Evolutionary conservation across 1,140 invertebrate genomes (phyloP).

Genomic region (Tetramorium simillimum): DNA sequence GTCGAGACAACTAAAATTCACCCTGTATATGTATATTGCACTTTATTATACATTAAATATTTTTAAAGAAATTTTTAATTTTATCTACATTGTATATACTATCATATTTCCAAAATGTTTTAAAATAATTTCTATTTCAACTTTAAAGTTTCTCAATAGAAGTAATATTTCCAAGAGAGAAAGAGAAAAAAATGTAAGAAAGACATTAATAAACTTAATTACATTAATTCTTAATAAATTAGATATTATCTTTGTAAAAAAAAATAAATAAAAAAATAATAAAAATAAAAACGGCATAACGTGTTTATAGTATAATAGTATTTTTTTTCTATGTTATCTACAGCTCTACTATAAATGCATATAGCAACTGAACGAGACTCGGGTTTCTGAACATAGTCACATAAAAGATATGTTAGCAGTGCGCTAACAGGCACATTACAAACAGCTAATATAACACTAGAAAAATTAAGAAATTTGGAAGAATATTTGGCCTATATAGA

Average conservation of each 20-base stretch:
- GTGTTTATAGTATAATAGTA: not conserved
- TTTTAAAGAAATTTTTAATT: not conserved
- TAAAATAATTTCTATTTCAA: not conserved
- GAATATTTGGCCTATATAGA: constrained; percentile 34
- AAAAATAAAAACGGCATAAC: constrained; percentile 4
- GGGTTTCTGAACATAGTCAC: constrained; percentile 38
- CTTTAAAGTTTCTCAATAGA: not conserved
- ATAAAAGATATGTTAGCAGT: constrained; percentile 26
- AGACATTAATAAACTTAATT: not conserved
- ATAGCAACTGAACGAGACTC: not conserved
- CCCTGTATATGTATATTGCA: not conserved
- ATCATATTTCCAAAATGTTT: constrained; percentile 1
- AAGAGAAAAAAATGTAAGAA: not conserved
- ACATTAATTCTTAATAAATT: no score
- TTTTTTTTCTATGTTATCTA: constrained; percentile 8
- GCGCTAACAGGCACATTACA: constrained; percentile 20
- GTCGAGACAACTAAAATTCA: no score
- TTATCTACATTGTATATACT: not conserved
- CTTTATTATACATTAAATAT: not conserved
- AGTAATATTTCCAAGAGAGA: not conserved
- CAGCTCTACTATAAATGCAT: constrained; percentile 17
- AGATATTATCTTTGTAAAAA: not conserved
- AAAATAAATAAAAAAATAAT: not conserved
- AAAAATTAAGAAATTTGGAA: constrained; percentile 42
- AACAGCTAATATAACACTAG: constrained; percentile 25